Base-by-base conservation (phyloP, 2,797 vertebrate species). In the Hippocampus kuda region DNA sequence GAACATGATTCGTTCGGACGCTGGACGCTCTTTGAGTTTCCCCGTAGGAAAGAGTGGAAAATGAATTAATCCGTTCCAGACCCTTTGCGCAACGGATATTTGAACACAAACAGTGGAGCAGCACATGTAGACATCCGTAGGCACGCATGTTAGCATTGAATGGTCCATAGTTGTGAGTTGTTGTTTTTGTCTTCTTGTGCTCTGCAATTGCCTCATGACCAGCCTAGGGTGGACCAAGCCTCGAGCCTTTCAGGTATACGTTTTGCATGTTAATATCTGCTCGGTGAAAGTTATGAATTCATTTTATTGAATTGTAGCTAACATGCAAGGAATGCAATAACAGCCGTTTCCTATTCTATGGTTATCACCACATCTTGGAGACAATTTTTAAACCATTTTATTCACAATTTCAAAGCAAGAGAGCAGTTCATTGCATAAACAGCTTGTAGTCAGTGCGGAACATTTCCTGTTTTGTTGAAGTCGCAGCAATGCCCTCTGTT, bases 391-490 rank as follows among this genome's bases (percentile, higher is more conserved):
- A n/a, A 85, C 30, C 27, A 74, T 78, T 91, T 91, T 91, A 90
- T 90, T 91, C 82, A 79, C 86, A 83, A 86, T 84, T 88, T 77
- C 88, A 89, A 86, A 70, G 84, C 70, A 84, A 79, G 18, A 88
- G 86, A 65, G 46, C 77, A 80, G 66, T 81, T 83, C 62, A 77
- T 76, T 78, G 75, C 72, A 88, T 82, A 87, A 86, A 89, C 82
- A 88, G 62, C 61, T 79, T 78, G 57, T 71, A 87, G 77, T 89
- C 89, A 89, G 88, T 89, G 88, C 85, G 76, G 77, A 87, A 85
- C 77, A 79, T 77, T 70, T 83, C 68, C 70, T 73, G 38, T 61
- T 61, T 51, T 62, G 20, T 60, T 59, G 48, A 9, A 46, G 30
- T 57, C 18, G 20, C 20, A 62, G 53, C 34, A 67, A 38, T 54